Evolutionary conservation across 2,888 invertebrate genomes (phyloP).

Genomic region (Nemotelus nigrinus): DNA sequence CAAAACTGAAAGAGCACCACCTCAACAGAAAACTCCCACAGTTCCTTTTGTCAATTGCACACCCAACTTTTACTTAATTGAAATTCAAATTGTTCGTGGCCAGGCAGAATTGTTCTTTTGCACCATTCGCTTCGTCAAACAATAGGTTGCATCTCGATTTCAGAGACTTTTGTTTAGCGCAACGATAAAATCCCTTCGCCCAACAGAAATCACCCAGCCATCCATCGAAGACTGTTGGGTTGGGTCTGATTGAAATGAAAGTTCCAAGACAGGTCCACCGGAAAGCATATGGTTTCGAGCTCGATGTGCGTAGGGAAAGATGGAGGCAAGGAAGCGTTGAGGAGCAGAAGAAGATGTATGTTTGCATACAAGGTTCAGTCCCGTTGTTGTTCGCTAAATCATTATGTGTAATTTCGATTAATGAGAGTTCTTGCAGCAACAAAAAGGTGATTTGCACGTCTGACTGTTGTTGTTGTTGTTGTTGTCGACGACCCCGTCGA

Average conservation of each 20-base stretch:
- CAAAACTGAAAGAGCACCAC: too few relatives aligned
- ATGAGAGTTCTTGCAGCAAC: neutral
- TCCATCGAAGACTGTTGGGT: neutral
- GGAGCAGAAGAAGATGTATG: neutral
- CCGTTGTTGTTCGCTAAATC: constrained; percentile 22
- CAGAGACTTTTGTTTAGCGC: neutral
- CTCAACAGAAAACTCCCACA: too few relatives aligned
- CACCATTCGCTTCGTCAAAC: neutral
- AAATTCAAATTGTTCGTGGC: constrained; percentile 21
- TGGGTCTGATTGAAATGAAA: neutral
- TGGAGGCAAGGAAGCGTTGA: neutral
- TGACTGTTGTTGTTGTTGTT: neutral
- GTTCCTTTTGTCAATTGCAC: neutral
- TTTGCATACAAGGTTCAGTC: neutral
- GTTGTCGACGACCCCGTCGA: neutral
- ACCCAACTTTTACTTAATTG: neutral
- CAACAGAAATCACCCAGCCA: neutral
- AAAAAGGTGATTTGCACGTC: constrained; percentile 15
- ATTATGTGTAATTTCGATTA: constrained; percentile 33
- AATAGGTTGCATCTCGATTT: constrained; percentile 12
- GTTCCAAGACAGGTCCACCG: neutral
- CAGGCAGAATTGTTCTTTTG: constrained; percentile 17
- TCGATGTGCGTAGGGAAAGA: neutral
- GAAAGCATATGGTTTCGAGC: neutral
- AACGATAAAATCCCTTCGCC: constrained; percentile 3